Percentiles rank a stretch among this genome's conserved stretches.
These are phyloP conservation scores for Micropoecilia bifurca DNA, from an alignment of 2,797 vertebrate genomes.

Conservation along the genomic window DNA sequence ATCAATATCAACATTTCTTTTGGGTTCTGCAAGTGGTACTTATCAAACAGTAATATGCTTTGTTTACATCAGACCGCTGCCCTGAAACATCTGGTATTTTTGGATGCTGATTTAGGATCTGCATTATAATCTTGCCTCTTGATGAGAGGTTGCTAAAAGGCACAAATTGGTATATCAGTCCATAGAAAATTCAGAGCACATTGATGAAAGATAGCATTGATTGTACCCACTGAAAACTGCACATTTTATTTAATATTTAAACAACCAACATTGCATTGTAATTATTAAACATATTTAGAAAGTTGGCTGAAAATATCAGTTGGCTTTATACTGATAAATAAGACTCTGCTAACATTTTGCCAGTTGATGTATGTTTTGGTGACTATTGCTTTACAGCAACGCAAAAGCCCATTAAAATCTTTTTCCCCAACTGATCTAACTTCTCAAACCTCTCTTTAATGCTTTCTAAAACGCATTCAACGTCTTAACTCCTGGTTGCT, in stretches of 20 bases:
- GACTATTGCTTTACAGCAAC: not conserved
- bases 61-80: no score
- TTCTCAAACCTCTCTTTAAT: not conserved
- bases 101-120: not conserved
- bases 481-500: constrained; percentile 19
- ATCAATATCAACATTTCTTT: not conserved
- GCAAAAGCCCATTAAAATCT: not conserved
- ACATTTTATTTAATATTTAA: not conserved
- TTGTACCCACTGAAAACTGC: not conserved
- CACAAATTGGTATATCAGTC: not conserved
- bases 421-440: no score
- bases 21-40: not conserved
- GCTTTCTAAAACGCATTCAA: constrained; percentile 33
- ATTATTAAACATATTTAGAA: not conserved
- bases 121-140: not conserved
- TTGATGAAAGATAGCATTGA: not conserved
- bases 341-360: not conserved
- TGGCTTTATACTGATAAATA: not conserved
- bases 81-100: no score
- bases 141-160: not conserved
- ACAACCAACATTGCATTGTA: not conserved
- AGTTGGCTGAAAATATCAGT: not conserved
- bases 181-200: not conserved
- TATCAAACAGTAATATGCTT: not conserved
- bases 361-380: not conserved